Base-by-base conservation (phyloP, 2,113 vertebrate genomes). In the Cynocephalus volans region DNA sequence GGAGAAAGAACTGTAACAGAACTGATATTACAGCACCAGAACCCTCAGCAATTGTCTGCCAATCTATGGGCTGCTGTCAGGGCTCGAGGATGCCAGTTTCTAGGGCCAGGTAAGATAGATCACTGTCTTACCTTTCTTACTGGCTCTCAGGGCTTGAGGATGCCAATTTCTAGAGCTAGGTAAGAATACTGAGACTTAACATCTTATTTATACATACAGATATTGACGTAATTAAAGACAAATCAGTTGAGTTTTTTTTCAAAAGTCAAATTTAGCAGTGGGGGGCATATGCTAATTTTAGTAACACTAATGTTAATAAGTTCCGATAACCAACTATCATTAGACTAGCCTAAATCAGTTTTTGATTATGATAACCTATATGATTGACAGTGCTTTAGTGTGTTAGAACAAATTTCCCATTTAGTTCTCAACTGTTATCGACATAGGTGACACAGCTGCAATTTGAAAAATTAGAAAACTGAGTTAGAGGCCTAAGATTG, bases 21-120 rank as follows among this genome's bases (percentile, higher is more conserved):
- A 73, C 97, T 99, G 73, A 99, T 99, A 97, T 73, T 99, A 96
- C 99, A 99, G 97, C 99, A 99, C 97, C 99, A 99, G 98, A 99
- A 99, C 96, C 99, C 99, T 98, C 99, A 99, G 98, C 99, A 99
- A 60, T 97, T 99, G 95, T 99, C 99, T 94, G 99, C 99, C 97
- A 99, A 99, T 62, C 98, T 99, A 3, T 99, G 99, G 99, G 99
- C 99, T 94, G 99, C 99, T 91, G 99, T 99, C 95, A 98, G 99
- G 94, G 99, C 99, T 96, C 98, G 99, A 95, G 99, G 99, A 84
- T 99, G 99, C 97, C 99, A 99, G 97, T 99, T 99, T 98, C 98
- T 99, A 87, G 99, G 99, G 83, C 99, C 99, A 98, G 99, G 99
- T 99, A 97, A 98, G 76, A 83, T 45, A 58, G 73, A 90, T 72